Percentiles rank a stretch among this genome's conserved stretches.
Conservation (phyloP, 2,888 invertebrate species). For the Lydus trimaculatus region DNA sequence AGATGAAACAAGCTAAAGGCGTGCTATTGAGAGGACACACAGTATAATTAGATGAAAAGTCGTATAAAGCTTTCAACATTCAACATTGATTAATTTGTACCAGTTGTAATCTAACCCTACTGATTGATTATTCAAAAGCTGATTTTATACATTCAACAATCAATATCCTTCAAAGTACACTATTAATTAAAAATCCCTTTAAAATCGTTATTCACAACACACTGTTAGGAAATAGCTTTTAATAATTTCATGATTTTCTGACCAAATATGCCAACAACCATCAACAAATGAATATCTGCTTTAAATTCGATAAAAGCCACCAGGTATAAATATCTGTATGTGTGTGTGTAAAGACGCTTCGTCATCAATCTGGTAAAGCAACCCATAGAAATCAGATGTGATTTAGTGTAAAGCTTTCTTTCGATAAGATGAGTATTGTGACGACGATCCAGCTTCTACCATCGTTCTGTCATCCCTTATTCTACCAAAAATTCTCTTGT, state of each 20-base stretch:
- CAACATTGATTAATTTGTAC: background rate
- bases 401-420: slow-evolving; percentile 37
- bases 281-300: background rate
- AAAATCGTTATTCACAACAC: background rate
- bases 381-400: slow-evolving; percentile 51
- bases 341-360: slow-evolving; percentile 6
- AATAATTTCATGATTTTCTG: slow-evolving; percentile 2
- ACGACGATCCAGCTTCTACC: background rate
- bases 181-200: slow-evolving; percentile 12
- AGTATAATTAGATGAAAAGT: background rate
- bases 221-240: background rate
- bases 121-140: slow-evolving; percentile 1
- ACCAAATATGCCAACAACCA: too few species aligned
- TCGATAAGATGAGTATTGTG: background rate
- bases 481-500: background rate
- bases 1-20: background rate
- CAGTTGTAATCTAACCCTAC: background rate
- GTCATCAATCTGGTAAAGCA: slow-evolving; percentile 44
- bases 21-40: background rate
- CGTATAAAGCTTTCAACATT: background rate
- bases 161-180: slow-evolving; percentile 7
- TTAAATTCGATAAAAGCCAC: background rate
- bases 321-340: slow-evolving; percentile 6
- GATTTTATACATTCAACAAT: background rate
- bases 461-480: background rate